A percentile compares a stretch with the other conserved stretches of the same genome.
Conservation (phyloP, 2,797 vertebrate genomes). For the Trichosurus vulpecula region DNA sequence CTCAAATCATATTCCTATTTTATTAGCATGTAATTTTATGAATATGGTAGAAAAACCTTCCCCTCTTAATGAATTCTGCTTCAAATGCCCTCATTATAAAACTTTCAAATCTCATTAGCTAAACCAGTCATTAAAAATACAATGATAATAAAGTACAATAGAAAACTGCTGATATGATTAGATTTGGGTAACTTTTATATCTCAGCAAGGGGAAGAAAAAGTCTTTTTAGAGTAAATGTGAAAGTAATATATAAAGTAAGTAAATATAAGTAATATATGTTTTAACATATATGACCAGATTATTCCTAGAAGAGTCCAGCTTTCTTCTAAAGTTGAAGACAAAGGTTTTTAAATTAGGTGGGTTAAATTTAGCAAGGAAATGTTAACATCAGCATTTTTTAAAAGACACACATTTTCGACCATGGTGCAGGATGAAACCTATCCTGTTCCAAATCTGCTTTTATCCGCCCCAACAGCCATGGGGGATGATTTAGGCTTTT, state of each 20-base stretch:
- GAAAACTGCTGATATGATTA: conserved; percentile 72
- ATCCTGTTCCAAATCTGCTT: background rate
- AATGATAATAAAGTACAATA: conserved; percentile 70
- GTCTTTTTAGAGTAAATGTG: background rate
- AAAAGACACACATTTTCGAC: conserved; percentile 21
- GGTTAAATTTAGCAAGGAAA: conserved; percentile 18
- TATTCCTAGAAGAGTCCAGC: background rate
- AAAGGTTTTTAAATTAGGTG: background rate
- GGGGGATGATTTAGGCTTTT: background rate
- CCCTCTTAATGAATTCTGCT: conserved; percentile 75
- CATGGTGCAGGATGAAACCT: conserved; percentile 8
- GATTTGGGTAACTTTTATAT: conserved; percentile 58
- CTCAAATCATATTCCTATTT: conserved; percentile 77
- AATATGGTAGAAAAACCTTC: conserved; percentile 66
- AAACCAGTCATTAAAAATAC: conserved; percentile 73
- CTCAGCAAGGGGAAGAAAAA: conserved; percentile 48
- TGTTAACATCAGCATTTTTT: conserved; percentile 51
- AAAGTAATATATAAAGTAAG: no score
- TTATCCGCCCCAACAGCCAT: background rate
- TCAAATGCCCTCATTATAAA: conserved; percentile 71
- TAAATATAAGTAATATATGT: background rate
- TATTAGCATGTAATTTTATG: conserved; percentile 77
- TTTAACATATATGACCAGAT: background rate
- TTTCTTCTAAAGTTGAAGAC: background rate
- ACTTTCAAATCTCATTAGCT: conserved; percentile 78